Conservation (phyloP, 2,797 vertebrate genomes). For the Smutsia temminckii region DNA sequence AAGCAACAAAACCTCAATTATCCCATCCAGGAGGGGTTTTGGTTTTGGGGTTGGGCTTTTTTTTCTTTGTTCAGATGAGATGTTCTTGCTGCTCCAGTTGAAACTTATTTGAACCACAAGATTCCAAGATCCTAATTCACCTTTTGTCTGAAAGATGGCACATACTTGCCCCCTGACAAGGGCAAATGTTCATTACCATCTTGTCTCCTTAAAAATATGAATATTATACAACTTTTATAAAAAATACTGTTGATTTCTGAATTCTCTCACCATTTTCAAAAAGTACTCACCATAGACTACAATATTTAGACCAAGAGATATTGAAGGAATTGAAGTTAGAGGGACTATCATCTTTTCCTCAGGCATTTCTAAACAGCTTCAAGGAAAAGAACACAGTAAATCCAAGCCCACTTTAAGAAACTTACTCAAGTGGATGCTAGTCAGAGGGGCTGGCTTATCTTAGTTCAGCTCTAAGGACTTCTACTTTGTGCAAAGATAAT, state of each 20-base stretch:
- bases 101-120: conserved; percentile 18
- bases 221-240: not conserved
- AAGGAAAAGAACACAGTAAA: not conserved
- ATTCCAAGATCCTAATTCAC: conserved; percentile 8
- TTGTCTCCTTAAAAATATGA: not conserved
- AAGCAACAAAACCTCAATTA: conserved; percentile 54
- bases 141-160: conserved; percentile 12
- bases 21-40: not conserved
- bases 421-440: not conserved
- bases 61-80: not conserved
- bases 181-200: not conserved
- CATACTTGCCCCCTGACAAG: not conserved
- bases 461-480: not conserved
- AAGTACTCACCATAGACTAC: not conserved
- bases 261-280: conserved; percentile 10
- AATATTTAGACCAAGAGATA: not conserved
- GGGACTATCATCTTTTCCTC: conserved; percentile 1
- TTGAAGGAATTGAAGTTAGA: not conserved
- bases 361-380: not conserved
- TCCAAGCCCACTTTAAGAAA: not conserved
- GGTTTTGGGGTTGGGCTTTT: not conserved
- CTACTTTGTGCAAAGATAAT: conserved; percentile 8
- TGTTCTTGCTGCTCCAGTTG: not conserved
- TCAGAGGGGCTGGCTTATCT: not conserved
- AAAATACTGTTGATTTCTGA: conserved; percentile 17